phyloP scores from a whole-genome alignment of 2,797 vertebrate species.

The Danio albolineatus region DNA sequence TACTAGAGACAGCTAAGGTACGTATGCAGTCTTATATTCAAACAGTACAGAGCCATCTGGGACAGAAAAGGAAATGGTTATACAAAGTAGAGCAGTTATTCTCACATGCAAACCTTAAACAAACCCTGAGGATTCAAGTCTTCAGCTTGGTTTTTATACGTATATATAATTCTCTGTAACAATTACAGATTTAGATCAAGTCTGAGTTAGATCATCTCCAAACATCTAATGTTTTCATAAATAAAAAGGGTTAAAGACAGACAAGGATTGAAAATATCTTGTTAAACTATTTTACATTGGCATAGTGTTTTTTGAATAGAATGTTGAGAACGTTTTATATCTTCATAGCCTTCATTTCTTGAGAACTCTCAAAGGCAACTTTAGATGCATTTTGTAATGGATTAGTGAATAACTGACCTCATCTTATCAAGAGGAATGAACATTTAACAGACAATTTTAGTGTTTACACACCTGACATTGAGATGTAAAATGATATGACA shows the following conservation, averaged over 20 bases:
- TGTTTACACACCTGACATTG: slow-evolving; percentile 37
- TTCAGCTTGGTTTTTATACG: background rate
- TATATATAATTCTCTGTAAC: too few species aligned
- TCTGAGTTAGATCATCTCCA: background rate
- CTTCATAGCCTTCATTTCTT: background rate
- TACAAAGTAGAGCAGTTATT: slow-evolving; percentile 39
- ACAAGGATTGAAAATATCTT: slow-evolving; percentile 4
- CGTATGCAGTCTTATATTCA: slow-evolving; percentile 4
- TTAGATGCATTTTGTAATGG: background rate
- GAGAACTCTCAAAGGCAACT: background rate
- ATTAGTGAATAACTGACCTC: slow-evolving; percentile 1
- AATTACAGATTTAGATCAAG: too few species aligned
- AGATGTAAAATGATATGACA: slow-evolving; percentile 43
- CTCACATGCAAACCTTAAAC: slow-evolving; percentile 35
- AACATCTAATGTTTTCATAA: background rate
- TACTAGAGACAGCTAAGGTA: slow-evolving; percentile 25
- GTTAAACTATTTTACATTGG: background rate
- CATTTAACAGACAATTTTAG: slow-evolving; percentile 21
- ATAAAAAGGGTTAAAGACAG: background rate
- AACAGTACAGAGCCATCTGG: slow-evolving; percentile 29
- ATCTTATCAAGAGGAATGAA: slow-evolving; percentile 1
- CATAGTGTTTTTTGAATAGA: background rate
- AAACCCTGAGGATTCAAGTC: slow-evolving; percentile 12
- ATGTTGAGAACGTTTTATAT: background rate
- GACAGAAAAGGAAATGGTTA: slow-evolving; percentile 25